Evolutionary conservation across 1,140 invertebrate species (phyloP).

Genomic region (Sycobia sp.): DNA sequence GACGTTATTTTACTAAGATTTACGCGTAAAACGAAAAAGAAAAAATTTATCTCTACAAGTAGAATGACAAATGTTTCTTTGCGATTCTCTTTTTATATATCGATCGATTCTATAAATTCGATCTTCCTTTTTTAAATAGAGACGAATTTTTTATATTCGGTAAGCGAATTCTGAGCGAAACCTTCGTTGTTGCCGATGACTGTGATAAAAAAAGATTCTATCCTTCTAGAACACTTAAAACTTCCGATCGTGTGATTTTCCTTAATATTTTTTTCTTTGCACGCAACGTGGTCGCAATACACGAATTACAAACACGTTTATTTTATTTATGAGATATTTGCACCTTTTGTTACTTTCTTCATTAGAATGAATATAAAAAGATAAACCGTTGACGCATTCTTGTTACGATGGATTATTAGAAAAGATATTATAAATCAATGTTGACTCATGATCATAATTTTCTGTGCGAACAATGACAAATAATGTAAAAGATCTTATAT

Average conservation of each 20-base stretch:
- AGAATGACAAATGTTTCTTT: constrained; percentile 29
- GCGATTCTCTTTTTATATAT: constrained; percentile 21
- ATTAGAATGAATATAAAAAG: no score
- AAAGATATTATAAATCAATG: no score
- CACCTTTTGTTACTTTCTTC: constrained; percentile 8
- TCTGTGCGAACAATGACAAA: no score
- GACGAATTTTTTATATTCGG: constrained; percentile 32
- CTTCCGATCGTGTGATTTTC: constrained; percentile 24
- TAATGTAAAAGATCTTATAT: no score
- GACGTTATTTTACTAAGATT: constrained; percentile 30
- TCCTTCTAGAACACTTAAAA: constrained; percentile 43
- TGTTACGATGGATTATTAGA: no score
- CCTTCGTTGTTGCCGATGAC: constrained; percentile 48
- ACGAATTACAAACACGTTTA: background rate
- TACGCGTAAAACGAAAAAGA: constrained; percentile 14
- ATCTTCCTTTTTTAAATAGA: constrained; percentile 25
- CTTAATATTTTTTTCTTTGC: constrained; percentile 39
- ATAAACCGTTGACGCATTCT: no score
- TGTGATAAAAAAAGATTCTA: constrained; percentile 57
- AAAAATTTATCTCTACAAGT: constrained; percentile 29
- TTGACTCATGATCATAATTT: no score
- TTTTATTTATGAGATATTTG: background rate
- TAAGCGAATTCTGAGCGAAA: constrained; percentile 36
- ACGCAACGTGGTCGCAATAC: background rate
- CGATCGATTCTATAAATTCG: constrained; percentile 24